Conservation (phyloP, 2,797 vertebrate genomes). For the Pseudopleuronectes americanus region DNA sequence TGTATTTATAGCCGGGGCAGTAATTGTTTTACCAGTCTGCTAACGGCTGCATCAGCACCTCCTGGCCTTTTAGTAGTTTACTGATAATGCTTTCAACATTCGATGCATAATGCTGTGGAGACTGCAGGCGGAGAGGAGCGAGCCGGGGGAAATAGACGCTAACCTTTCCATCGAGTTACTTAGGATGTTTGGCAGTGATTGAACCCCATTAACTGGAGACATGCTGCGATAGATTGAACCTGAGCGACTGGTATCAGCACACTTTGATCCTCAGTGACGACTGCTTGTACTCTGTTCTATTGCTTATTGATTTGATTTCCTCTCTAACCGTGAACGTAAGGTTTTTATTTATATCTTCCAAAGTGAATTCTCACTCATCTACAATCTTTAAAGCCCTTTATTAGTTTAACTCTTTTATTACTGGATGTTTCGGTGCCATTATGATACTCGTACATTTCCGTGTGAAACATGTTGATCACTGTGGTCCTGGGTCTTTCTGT, state of each 20-base stretch:
- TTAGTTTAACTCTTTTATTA: too few species aligned
- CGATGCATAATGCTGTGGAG: constrained; percentile 55
- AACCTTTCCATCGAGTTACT: constrained; percentile 79
- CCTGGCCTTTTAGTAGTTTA: constrained; percentile 65
- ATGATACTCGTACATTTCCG: too few species aligned
- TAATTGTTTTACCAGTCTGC: constrained; percentile 75
- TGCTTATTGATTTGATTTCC: constrained; percentile 72
- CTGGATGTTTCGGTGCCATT: too few species aligned
- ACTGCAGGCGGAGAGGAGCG: constrained; percentile 48
- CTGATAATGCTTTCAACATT: constrained; percentile 71
- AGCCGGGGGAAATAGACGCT: constrained; percentile 53
- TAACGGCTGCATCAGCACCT: constrained; percentile 74
- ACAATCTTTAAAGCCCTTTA: neutral
- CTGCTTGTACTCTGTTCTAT: constrained; percentile 64
- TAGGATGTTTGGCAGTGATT: constrained; percentile 75
- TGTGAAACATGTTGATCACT: too few species aligned
- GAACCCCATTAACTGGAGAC: constrained; percentile 82
- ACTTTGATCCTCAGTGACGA: constrained; percentile 49
- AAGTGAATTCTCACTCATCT: neutral
- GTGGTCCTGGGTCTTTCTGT: too few species aligned
- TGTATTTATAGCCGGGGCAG: constrained; percentile 68
- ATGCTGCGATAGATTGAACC: constrained; percentile 82
- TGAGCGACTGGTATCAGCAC: constrained; percentile 52
- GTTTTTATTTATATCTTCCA: constrained; percentile 16
- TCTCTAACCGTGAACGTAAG: constrained; percentile 4